Evolutionary conservation across 1,140 invertebrate species (phyloP), one percentile per base, ranked within the genome.

Genomic region (Tyrophagus putrescentiae): DNA sequence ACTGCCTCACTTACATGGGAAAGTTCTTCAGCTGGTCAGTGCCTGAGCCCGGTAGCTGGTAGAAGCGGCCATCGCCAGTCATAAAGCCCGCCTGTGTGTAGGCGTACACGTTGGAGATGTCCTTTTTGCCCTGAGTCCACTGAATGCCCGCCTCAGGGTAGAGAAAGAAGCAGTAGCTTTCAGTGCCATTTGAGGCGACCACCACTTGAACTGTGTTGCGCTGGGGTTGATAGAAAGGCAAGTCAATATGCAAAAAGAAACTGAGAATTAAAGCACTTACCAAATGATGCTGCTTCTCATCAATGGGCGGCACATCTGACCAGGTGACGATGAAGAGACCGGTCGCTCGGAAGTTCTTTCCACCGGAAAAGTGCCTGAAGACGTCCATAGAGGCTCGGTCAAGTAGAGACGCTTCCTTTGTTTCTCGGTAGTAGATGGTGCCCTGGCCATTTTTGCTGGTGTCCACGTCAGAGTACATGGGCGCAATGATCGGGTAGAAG

Each of bases 51-150:
- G 82, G 81, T 1, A 96, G 72, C 4, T 77, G 76, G 65, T 79
- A 80, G 27, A 80, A 73, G 64, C 80, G 77, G 39, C 84, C 83
- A 69, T 90, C 84, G 39, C 81, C 81, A 18, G 84, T 79, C 61
- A 92, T 82, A 65, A 96, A 84, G n/a, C 87, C 90, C 56, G 83
- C 88, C 73, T 95, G 91, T 16, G 87, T 90, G 63, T 85, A 82
- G 0, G 88, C 86, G 69, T 95, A 88, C 4, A 84, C 64, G 25
- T 81, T 81, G 3, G 75, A 71, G 27, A 69, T 71, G 63, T 80
- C 78, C 60, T 77, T 78, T 11, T 71, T 69, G 42, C 82, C 84
- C 70, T 87, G 82, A 41, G 92, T 81, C 92, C 92, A 97, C 68
- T 90, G 82, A 39, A 96, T 83, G 0, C 89, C 87, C 65, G 82